Base-by-base conservation (phyloP, 2,888 invertebrate species). In the Mantis religiosa region DNA sequence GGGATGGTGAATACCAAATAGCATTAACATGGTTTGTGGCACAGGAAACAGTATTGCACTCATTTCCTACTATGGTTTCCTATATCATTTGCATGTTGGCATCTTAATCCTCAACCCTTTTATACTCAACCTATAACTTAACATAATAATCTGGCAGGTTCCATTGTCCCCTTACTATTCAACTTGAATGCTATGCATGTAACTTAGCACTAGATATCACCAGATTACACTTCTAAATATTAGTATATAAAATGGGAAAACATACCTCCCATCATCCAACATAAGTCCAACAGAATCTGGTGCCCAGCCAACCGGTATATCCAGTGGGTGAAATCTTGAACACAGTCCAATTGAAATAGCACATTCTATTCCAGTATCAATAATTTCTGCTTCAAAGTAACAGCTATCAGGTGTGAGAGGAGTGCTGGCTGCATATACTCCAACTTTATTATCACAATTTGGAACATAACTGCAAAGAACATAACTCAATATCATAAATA, bases 381-480 rank as follows among this genome's bases (percentile, higher is more conserved):
- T 91, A 85, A 94, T 93, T 91, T 94, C 94, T 90, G 94, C 93
- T 92, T 94, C 94, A 92, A 93, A 94, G 91, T 94, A 94, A 91
- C 94, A 94, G 88, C 93, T 92, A 83, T 93, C 92, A 82, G 94
- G 93, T 90, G 93, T 93, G 34, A 94, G 91, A 4, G 94, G 89
- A 14, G 87, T 47, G n/a, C 28, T 88, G n/a, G 87, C 90, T 8
- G 90, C 88, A 71, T 90, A 90, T 25, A 90, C 83, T 14, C 90
- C 90, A 83, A 88, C 88, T 71, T 84, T 88, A 27, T 88, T 88
- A 82, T 88, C 87, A 82, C 89, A 89, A 83, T 89, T 89, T 47
- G 89, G 88, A 28, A 83, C 28, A 84, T 89, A 90, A 54, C 90
- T 90, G 88, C 27, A 41, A 41, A 84, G 12, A 34, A 41, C n/a